These are phyloP conservation scores for Craniophora ligustri DNA, from an alignment of 2,888 invertebrate species.

Conservation along the genomic window DNA sequence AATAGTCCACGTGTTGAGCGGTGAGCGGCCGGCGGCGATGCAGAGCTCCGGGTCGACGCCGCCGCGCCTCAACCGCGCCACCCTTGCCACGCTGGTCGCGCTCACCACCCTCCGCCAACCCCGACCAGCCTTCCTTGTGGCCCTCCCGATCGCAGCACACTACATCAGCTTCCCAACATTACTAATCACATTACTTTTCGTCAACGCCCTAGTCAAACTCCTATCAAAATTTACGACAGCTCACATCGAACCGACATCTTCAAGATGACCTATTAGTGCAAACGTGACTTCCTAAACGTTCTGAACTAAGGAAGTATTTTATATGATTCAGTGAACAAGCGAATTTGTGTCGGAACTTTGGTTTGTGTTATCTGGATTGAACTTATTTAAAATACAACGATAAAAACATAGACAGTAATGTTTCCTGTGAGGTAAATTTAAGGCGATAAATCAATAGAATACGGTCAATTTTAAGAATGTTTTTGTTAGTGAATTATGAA, in stretches of 20 bases:
- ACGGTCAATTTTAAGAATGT: slow-evolving; percentile 46
- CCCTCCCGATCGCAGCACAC: slow-evolving; percentile 59
- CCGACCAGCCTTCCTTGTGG: slow-evolving; percentile 56
- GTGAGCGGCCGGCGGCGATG: slow-evolving; percentile 91
- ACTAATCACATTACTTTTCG: slow-evolving; percentile 53
- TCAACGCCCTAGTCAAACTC: slow-evolving; percentile 46
- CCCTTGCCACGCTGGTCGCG: slow-evolving; percentile 70
- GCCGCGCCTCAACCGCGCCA: slow-evolving; percentile 71
- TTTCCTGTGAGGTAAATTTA: slow-evolving; percentile 53
- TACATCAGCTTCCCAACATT: slow-evolving; percentile 59
- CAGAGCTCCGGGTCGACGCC: slow-evolving; percentile 85
- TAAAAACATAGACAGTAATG: slow-evolving; percentile 52
- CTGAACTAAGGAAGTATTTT: slow-evolving; percentile 53
- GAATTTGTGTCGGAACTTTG: slow-evolving; percentile 50
- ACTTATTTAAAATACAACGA: slow-evolving; percentile 72
- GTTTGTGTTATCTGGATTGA: slow-evolving; percentile 51
- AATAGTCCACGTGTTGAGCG: slow-evolving; percentile 94
- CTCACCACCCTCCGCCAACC: slow-evolving; percentile 67
- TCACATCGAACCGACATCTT: slow-evolving; percentile 41
- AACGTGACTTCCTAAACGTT: slow-evolving; percentile 51
- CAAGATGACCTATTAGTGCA: slow-evolving; percentile 77
- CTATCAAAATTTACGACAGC: slow-evolving; percentile 38
- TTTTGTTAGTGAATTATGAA: slow-evolving; percentile 39
- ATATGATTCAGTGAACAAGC: slow-evolving; percentile 46
- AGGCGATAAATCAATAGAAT: slow-evolving; percentile 47